Base-by-base conservation (phyloP, 2,113 vertebrate species). In the Malurus cyaneus region DNA sequence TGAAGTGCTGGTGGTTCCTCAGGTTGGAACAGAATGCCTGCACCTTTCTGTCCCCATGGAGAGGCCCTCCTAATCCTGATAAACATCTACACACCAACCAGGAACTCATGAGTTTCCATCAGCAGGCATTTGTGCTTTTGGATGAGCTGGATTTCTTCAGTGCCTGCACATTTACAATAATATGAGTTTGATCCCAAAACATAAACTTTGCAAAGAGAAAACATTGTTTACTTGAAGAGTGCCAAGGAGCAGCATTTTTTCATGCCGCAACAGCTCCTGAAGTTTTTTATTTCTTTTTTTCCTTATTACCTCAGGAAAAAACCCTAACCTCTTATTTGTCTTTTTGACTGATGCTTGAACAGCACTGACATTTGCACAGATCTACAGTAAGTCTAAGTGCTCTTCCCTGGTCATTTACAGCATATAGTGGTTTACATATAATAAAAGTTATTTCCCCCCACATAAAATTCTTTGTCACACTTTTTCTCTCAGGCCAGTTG, bases 1-100 rank as follows among this genome's bases (percentile, higher is more conserved):
- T 94, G 89, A 93, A 91, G 47, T 73, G 42, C 67, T 96, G 66
- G 54, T 88, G 79, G 82, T 54, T 96, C 50, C 85, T 94, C 56
- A 72, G 84, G 87, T 36, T 8, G 5, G 53, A n/a, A 67, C 26
- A 36, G 52, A 92, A 87, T 31, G 41, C 39, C 69, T 60, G 76
- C 32, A 86, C n/a, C 57, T 89, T 76, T 91, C 73, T 85, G 50
- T 36, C 54, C 59, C 39, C 0, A 2, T 15, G 29, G 49, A 85
- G 71, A 65, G 73, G 79, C 85, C 61, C 50, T 93, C 62, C 87
- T 87, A 41, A 81, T 76, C 87, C 67, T 6, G 2, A 28, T 80
- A 89, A 96, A 92, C 83, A 80, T 70, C 73, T 44, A 74, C 73
- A 84, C 61, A 56, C 34, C 70, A 81, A 32, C 69, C 61, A 92